phyloP scores from a whole-genome alignment of 37 sponge, comb jelly and placozoan genomes.

The Oopsacas minuta region DNA sequence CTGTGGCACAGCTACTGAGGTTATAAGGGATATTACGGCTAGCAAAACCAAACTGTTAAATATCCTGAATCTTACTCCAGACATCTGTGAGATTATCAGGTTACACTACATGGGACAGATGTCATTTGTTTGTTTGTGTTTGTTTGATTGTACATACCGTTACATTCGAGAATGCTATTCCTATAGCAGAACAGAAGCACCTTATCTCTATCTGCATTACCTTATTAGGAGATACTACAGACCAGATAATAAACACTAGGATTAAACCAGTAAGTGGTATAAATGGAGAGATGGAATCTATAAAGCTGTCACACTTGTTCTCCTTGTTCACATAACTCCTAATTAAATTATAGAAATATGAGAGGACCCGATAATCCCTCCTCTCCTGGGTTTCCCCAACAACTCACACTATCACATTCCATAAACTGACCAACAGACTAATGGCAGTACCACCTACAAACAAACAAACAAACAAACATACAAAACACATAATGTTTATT shows the following conservation, averaged over 20 bases:
- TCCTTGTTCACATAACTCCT: neutral
- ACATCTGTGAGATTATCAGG: conserved; percentile 64
- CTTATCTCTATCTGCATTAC: conserved; percentile 34
- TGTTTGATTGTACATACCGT: conserved; percentile 32
- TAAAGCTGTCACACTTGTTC: neutral
- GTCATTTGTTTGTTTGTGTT: no score
- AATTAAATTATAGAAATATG: no score
- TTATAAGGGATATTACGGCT: conserved; percentile 20
- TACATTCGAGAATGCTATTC: conserved; percentile 72
- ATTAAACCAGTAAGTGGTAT: neutral
- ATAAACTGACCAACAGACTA: neutral
- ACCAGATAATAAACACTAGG: conserved; percentile 27
- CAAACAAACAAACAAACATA: neutral
- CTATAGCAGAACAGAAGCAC: conserved; percentile 37
- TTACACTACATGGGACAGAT: conserved; percentile 66
- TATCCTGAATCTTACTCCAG: conserved; percentile 29
- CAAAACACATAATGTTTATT: neutral
- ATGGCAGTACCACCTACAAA: neutral
- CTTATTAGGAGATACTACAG: conserved; percentile 26
- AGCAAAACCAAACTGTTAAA: conserved; percentile 43
- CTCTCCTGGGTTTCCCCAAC: neutral
- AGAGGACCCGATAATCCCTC: no score
- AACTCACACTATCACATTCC: conserved; percentile 6
- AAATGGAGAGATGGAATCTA: neutral
- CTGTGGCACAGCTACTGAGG: conserved; percentile 26